Conservation (phyloP, 2,113 vertebrate species). For the Nestor notabilis region DNA sequence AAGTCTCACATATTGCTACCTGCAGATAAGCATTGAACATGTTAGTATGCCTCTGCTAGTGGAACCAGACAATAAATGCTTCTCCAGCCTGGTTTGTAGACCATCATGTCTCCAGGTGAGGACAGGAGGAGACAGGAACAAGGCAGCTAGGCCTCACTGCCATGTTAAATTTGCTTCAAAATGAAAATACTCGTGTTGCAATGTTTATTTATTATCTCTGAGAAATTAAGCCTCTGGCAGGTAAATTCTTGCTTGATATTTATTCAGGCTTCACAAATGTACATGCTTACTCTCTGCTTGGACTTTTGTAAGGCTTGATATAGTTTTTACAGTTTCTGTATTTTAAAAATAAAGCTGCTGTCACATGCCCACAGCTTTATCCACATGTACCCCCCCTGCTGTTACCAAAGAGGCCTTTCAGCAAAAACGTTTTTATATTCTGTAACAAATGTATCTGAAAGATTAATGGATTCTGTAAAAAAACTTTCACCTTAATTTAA, state of each 20-base stretch:
- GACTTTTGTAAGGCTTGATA: not conserved
- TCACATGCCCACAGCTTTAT: not conserved
- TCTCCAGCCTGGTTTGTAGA: not conserved
- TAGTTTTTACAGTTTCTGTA: not conserved
- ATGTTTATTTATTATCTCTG: not conserved
- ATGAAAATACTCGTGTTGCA: not conserved
- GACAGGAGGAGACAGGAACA: not conserved
- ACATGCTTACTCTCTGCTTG: not conserved
- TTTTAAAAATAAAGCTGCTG: not conserved
- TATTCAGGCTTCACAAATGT: not conserved
- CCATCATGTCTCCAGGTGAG: not conserved
- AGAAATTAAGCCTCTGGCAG: not conserved
- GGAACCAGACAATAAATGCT: not conserved
- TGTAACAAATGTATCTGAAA: not conserved
- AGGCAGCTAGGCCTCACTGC: not conserved
- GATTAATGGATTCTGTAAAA: not conserved
- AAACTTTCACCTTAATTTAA: not conserved
- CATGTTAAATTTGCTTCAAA: not conserved
- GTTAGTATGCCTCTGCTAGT: not conserved
- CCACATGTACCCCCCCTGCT: not conserved
- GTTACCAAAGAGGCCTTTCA: not conserved
- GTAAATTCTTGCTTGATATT: not conserved
- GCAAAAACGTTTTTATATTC: not conserved
- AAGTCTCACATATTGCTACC: not conserved
- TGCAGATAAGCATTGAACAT: not conserved